Evolutionary conservation across 2,888 invertebrate species (phyloP), one percentile per base, ranked within the genome.

Genomic region (Ditula angustiorana): DNA sequence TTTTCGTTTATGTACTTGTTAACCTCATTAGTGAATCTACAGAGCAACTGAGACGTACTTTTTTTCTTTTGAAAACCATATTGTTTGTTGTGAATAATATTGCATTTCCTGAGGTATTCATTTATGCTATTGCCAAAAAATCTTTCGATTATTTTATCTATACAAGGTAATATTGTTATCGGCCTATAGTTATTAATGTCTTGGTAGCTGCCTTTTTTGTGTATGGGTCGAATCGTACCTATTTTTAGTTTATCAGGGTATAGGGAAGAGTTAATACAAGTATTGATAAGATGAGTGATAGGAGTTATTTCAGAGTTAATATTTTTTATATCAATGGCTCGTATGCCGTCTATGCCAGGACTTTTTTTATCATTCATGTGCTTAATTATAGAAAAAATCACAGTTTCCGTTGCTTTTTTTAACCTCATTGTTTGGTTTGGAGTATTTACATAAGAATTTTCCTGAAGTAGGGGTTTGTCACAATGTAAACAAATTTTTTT

Each of bases 41-140:
- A 13, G 10, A 55, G 23, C 21, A 55, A 19, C 35, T 53, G 53
- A 21, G 53, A 53, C 10, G 55, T 55, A 21, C 35, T 55, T 35
- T 21, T n/a, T 10, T 50, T 50, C 26, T 50, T n/a, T 50, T 50
- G 30, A 16, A n/a, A n/a, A n/a, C n/a, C n/a, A n/a, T n/a, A n/a
- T n/a, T n/a, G n/a, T n/a, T n/a, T n/a, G n/a, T n/a, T 28, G 16
- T 50, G 11, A 26, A 50, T 50, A 24, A 49, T 49, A 21, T 49
- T 49, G 13, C 23, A 10, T 13, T 24, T 2, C 0, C 10, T 21
- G 10, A 49, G 26, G 26, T 23, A 49, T 26, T 49, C 23, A 24
- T n/a, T 49, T 8, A 49, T 49, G 3, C 23, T 5, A n/a, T 47
- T 5, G 2, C 47, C 47, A 16, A 47, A 21, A 19, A 16, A 47